phyloP scores from a whole-genome alignment of 2,797 vertebrate genomes.

The Pangasius mekongensis region DNA sequence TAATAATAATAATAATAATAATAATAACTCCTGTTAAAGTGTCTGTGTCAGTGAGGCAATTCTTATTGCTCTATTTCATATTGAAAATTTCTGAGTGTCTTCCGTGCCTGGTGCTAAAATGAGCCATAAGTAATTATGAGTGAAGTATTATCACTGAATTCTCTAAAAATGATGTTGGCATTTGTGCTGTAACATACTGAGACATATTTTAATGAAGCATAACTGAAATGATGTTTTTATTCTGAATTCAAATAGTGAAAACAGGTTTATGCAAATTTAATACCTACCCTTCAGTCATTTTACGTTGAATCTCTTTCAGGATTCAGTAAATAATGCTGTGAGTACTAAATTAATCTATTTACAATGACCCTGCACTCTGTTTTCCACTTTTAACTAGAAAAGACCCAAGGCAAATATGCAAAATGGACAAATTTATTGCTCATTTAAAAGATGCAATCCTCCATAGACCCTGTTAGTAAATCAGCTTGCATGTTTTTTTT shows the following conservation, averaged over 20 bases:
- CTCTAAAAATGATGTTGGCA: neutral
- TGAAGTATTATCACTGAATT: neutral
- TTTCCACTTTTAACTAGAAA: neutral
- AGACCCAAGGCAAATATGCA: neutral
- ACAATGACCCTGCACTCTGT: neutral
- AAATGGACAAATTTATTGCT: neutral
- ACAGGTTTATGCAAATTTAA: neutral
- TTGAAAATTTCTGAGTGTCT: neutral
- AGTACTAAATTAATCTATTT: neutral
- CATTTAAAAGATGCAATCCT: neutral
- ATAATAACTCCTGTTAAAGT: neutral
- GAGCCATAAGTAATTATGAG: neutral
- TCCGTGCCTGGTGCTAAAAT: neutral
- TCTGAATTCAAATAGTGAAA: neutral
- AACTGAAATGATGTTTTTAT: neutral
- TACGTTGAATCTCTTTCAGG: neutral
- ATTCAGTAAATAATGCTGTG: neutral
- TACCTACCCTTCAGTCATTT: neutral
- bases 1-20: neutral
- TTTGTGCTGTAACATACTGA: neutral
- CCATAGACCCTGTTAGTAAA: neutral
- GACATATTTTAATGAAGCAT: neutral
- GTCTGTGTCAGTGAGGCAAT: neutral
- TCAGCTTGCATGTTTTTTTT: neutral
- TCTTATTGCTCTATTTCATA: neutral